Evolutionary conservation across 2,797 vertebrate species (phyloP), one percentile per base, ranked within the genome.

Genomic region (Cuniculus paca): DNA sequence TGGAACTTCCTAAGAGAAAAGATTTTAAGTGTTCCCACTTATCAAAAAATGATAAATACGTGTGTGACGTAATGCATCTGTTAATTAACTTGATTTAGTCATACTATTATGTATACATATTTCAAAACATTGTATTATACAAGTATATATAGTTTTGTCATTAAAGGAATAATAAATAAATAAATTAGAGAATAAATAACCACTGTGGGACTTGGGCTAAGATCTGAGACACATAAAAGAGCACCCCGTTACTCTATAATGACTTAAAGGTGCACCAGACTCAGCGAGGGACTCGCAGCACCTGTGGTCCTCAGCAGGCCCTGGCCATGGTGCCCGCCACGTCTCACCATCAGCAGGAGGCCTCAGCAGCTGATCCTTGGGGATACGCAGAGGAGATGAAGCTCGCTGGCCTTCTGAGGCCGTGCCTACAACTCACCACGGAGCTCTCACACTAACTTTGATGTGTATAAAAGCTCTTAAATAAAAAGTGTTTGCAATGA

Each of bases 401-500:
- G 52, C 39, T 75, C 6, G 11, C 48, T 45, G 4, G 75, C 48
- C 54, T 75, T 56, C 48, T 77, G 39, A 75, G 48, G 11, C 20
- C n/a, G 16, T 22, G 26, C 50, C n/a, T 52, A n/a, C 10, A 75
- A 56, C n/a, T 68, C 56, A 68, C 36, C 75, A 61, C 54, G 17
- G 7, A 82, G 2, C 36, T 77, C 7, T 48, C 60, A 84, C 17
- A 26, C 84, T 60, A 81, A 22, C 34, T 75, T 81, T 70, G 56
- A 72, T 48, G 36, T 7, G 75, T 65, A 42, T 54, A 74, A 81
- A 77, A 61, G 24, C 5, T 94, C 77, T 93, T 48, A 52, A 48
- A 72, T 90, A 61, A 89, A 96, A 95, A 74, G 74, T 79, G 12
- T 88, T 63, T 70, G 22, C 80, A 90, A 42, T 45, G n/a, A 89